Percentiles rank a stretch among this genome's conserved stretches.
Conservation (phyloP, 2,797 vertebrate genomes). For the Gorsachius magnificus region DNA sequence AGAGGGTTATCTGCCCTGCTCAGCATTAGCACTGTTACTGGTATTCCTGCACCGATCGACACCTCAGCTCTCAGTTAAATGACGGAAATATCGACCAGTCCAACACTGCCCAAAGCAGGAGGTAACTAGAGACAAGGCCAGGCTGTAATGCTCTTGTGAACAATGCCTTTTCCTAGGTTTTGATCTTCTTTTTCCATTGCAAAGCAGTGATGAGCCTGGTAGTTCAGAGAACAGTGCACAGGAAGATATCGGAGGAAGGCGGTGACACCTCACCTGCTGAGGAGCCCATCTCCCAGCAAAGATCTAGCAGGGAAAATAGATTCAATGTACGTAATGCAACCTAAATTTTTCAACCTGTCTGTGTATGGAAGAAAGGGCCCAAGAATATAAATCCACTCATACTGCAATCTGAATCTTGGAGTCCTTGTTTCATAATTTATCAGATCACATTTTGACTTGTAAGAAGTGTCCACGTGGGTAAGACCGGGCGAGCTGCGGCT, state of each 20-base stretch:
- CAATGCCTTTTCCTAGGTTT: not conserved
- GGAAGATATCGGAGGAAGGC: not conserved
- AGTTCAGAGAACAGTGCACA: constrained; percentile 14
- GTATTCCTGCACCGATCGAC: not conserved
- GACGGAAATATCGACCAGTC: not conserved
- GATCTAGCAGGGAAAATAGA: not conserved
- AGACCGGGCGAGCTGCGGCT: not conserved
- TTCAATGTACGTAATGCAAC: not conserved
- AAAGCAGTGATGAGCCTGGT: not conserved
- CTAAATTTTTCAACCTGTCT: not conserved
- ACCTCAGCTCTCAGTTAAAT: not conserved
- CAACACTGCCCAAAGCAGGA: not conserved
- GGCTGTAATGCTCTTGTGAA: not conserved
- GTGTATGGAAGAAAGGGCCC: not conserved
- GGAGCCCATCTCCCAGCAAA: constrained; percentile 1
- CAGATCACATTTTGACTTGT: not conserved
- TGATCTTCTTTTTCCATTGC: not conserved
- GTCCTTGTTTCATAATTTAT: constrained; percentile 18
- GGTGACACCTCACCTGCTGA: constrained; percentile 5
- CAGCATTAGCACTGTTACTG: not conserved
- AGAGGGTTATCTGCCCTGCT: not conserved
- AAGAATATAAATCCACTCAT: not conserved
- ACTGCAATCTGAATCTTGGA: not conserved
- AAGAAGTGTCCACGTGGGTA: not conserved
- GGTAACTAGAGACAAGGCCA: not conserved